phyloP scores from a whole-genome alignment of 2,888 invertebrate genomes.

The Acleris sparsana region DNA sequence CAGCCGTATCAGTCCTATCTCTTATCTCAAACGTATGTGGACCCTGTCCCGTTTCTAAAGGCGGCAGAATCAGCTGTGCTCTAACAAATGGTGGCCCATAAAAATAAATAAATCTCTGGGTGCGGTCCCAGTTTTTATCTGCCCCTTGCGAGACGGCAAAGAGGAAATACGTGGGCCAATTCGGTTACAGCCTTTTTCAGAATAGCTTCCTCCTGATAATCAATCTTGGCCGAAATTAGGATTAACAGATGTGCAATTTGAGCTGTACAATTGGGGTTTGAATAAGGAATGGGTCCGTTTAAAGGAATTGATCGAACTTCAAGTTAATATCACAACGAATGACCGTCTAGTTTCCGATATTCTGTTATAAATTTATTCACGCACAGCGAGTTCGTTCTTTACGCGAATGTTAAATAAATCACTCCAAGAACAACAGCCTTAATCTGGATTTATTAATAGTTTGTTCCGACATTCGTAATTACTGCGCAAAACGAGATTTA shows the following conservation, averaged over 20 bases:
- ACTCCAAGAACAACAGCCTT: not conserved
- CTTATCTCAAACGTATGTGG: conserved; percentile 17
- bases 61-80: conserved; percentile 56
- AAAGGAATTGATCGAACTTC: too few species aligned
- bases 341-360: too few species aligned
- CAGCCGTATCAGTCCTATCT: conserved; percentile 26
- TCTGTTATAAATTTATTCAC: too few species aligned
- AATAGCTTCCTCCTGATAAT: conserved; percentile 55
- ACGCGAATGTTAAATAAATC: not conserved
- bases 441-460: conserved; percentile 1
- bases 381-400: not conserved
- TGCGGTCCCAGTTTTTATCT: conserved; percentile 57
- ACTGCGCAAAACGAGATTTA: conserved; percentile 8
- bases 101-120: conserved; percentile 70
- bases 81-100: conserved; percentile 64
- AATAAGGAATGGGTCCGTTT: conserved; percentile 3
- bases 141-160: conserved; percentile 51
- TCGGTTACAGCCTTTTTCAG: conserved; percentile 54
- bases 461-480: conserved; percentile 7
- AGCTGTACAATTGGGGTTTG: conserved; percentile 20
- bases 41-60: conserved; percentile 40
- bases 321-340: too few species aligned
- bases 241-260: conserved; percentile 31
- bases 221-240: conserved; percentile 59
- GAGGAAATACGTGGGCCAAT: conserved; percentile 57